These are phyloP conservation scores for Mycalesis mineus DNA, from an alignment of 2,888 invertebrate genomes.

Conservation along the genomic window DNA sequence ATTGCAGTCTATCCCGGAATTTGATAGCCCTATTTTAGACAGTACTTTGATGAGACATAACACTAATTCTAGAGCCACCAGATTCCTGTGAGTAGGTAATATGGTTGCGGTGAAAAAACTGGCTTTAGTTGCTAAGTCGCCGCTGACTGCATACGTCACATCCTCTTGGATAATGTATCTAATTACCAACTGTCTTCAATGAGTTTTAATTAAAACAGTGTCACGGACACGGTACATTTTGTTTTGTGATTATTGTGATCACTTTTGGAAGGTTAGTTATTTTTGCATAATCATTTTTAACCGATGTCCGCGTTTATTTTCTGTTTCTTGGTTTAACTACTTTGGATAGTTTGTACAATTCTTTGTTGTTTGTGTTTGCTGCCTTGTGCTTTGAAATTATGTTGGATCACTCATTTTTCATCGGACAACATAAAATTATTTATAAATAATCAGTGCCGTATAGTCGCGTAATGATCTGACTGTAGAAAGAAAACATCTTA, in stretches of 20 bases:
- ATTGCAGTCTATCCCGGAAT: too few relatives aligned
- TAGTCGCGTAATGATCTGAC: too few relatives aligned
- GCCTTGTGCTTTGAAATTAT: too few relatives aligned
- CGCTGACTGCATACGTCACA: neutral
- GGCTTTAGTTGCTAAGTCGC: constrained; percentile 9
- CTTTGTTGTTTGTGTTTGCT: too few relatives aligned
- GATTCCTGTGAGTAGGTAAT: constrained; percentile 1
- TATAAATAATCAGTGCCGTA: too few relatives aligned
- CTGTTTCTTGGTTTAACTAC: too few relatives aligned
- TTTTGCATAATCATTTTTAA: neutral
- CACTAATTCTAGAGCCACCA: constrained; percentile 18
- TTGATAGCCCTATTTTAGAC: constrained; percentile 2
- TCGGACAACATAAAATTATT: too few relatives aligned
- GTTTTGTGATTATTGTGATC: neutral
- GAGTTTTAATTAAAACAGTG: neutral
- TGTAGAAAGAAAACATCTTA: too few relatives aligned
- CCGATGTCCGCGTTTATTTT: too few relatives aligned
- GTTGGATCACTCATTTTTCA: too few relatives aligned
- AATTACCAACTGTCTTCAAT: neutral
- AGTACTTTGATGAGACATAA: constrained; percentile 11
- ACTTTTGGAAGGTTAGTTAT: neutral
- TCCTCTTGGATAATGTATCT: constrained; percentile 1
- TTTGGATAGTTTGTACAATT: too few relatives aligned
- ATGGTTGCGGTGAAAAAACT: constrained; percentile 16
- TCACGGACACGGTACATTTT: neutral